Percentiles rank a stretch among this genome's conserved stretches.
Evolutionary conservation across 2,888 invertebrate genomes (phyloP).

Genomic region (Enchytraeus crypticus): DNA sequence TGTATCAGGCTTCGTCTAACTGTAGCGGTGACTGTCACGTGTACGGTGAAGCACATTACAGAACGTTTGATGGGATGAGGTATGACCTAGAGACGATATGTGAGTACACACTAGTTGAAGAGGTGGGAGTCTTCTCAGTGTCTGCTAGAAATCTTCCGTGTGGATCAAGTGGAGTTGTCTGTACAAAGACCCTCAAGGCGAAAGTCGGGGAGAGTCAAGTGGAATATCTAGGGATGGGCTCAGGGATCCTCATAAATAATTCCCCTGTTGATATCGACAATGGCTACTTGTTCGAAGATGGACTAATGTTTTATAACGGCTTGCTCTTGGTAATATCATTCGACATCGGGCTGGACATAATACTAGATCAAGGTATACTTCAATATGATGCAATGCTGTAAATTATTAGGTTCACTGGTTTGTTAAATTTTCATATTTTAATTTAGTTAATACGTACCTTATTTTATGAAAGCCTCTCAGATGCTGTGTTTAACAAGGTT

Average conservation of each 20-base stretch:
- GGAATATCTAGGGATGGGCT: not conserved
- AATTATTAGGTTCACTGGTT: too few relatives aligned
- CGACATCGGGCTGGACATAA: not conserved
- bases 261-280: not conserved
- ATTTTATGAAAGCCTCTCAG: too few relatives aligned
- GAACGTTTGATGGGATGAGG: slow-evolving; percentile 64
- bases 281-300: not conserved
- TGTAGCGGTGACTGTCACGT: slow-evolving; percentile 57
- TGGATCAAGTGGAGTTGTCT: slow-evolving; percentile 52
- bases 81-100: slow-evolving; percentile 82
- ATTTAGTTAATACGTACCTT: too few relatives aligned
- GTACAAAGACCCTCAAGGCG: slow-evolving; percentile 65
- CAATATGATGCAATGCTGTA: too few relatives aligned
- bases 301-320: not conserved
- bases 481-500: too few relatives aligned
- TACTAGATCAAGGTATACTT: not conserved
- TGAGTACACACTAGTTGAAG: slow-evolving; percentile 22
- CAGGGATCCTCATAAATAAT: not conserved
- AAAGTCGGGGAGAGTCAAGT: not conserved
- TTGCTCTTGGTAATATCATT: not conserved
- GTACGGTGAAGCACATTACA: slow-evolving; percentile 82
- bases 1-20: not conserved
- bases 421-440: too few relatives aligned
- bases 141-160: slow-evolving; percentile 24
- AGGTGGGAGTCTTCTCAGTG: slow-evolving; percentile 15